Evolutionary conservation across 2,113 vertebrate genomes (phyloP).

Genomic region (Pseudorectes ferrugineus): DNA sequence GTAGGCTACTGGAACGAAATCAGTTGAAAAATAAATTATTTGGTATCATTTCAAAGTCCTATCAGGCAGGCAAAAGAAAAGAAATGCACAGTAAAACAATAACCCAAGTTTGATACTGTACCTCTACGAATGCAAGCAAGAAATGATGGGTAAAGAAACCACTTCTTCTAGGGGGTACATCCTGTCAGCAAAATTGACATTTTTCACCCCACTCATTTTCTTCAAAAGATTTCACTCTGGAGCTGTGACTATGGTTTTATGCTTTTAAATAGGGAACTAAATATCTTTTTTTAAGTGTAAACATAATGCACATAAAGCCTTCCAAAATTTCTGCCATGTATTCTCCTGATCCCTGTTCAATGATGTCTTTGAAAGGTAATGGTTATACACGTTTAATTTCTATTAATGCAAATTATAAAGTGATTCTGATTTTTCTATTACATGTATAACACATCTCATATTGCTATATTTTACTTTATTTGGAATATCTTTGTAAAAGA

Average conservation of each 20-base stretch:
- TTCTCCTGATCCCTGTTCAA: not conserved
- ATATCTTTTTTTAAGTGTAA: not conserved
- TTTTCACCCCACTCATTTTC: not conserved
- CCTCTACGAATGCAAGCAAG: not conserved
- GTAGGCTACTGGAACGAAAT: not conserved
- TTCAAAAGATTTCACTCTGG: not conserved
- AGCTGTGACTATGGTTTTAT: not conserved
- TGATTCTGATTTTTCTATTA: not conserved
- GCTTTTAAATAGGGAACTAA: not conserved
- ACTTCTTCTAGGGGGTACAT: not conserved
- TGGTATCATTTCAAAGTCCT: not conserved
- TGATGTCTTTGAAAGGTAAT: not conserved
- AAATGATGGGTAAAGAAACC: not conserved
- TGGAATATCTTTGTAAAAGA: slow-evolving; percentile 17
- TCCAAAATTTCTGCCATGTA: not conserved
- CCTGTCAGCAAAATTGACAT: not conserved
- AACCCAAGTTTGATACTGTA: not conserved
- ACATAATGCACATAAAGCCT: not conserved
- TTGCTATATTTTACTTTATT: not conserved
- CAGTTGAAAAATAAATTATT: not conserved
- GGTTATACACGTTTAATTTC: not conserved
- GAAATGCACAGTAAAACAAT: not conserved
- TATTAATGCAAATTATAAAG: not conserved
- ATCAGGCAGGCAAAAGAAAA: not conserved
- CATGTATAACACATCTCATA: not conserved